Evolutionary conservation across 2,888 invertebrate species (phyloP).

Genomic region (Trissolcus japonicus): DNA sequence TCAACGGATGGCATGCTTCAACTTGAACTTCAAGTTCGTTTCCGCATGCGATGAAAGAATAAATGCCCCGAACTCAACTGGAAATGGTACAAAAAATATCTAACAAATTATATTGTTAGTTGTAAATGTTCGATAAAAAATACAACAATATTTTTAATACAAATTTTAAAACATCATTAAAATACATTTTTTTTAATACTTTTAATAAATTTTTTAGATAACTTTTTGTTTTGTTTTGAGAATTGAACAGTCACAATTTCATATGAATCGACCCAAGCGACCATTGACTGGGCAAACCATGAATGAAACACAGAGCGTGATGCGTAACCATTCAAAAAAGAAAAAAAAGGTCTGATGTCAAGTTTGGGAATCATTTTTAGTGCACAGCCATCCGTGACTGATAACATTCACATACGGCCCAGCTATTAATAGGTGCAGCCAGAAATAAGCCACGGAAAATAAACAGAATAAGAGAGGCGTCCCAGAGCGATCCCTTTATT

Average conservation of each 20-base stretch:
- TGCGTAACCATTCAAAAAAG: slow-evolving; percentile 23
- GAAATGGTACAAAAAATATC: no score
- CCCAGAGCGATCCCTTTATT: slow-evolving; percentile 27
- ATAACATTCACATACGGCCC: slow-evolving; percentile 44
- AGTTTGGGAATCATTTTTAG: slow-evolving; percentile 49
- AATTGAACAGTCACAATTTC: background rate
- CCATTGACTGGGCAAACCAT: slow-evolving; percentile 35
- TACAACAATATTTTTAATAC: no score
- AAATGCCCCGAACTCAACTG: no score
- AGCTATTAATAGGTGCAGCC: slow-evolving; percentile 53
- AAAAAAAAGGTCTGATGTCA: slow-evolving; percentile 44
- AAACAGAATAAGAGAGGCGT: slow-evolving; percentile 31
- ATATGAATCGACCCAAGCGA: slow-evolving; percentile 1
- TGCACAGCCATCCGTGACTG: slow-evolving; percentile 48
- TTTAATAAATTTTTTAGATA: no score
- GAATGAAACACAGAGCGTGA: slow-evolving; percentile 44
- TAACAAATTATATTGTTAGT: no score
- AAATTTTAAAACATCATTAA: no score
- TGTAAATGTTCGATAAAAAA: no score
- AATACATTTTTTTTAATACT: no score
- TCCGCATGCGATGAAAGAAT: no score
- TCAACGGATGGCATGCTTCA: no score
- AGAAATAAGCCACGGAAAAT: slow-evolving; percentile 43
- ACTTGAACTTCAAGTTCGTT: no score
- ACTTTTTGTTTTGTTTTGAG: background rate